A percentile compares a stretch with the other conserved stretches of the same genome.
Evolutionary conservation across 2,888 invertebrate species (phyloP).

Genomic region (Resseliella maxima): DNA sequence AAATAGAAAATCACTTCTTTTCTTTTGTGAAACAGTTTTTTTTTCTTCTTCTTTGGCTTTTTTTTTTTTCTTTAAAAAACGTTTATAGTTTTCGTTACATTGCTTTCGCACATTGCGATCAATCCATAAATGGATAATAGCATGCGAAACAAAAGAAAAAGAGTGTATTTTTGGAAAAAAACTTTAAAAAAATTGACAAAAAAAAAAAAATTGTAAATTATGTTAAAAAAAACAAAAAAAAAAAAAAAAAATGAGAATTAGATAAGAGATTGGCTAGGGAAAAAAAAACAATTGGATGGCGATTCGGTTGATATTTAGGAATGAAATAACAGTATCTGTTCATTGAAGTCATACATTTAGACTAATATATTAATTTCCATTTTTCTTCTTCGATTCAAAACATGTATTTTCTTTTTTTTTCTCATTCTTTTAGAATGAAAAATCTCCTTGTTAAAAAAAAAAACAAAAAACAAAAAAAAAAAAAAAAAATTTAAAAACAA

Average conservation of each 20-base stretch:
- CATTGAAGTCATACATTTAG: conserved; percentile 20
- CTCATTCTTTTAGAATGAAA: not conserved
- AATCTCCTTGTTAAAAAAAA: not conserved
- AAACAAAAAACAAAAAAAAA: not conserved
- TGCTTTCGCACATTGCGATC: no score
- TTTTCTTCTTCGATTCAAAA: no score
- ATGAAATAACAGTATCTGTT: not conserved
- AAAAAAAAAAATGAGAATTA: not conserved
- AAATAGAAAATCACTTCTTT: not conserved
- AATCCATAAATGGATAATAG: not conserved
- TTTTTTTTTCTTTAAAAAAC: not conserved
- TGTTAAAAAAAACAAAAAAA: not conserved
- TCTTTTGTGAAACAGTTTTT: not conserved
- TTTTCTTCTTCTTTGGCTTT: not conserved
- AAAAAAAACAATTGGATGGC: not conserved
- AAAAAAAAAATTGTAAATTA: conserved; percentile 19
- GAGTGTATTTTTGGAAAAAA: not conserved
- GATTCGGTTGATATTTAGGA: not conserved
- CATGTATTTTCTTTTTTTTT: not conserved
- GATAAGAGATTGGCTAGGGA: not conserved
- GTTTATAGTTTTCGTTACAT: no score
- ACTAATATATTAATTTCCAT: no score
- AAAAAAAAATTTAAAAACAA: not conserved
- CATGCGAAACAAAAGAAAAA: not conserved
- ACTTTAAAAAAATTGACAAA: not conserved